Conservation (phyloP, 2,113 vertebrate genomes). For the Hippocampus guttulatus region DNA sequence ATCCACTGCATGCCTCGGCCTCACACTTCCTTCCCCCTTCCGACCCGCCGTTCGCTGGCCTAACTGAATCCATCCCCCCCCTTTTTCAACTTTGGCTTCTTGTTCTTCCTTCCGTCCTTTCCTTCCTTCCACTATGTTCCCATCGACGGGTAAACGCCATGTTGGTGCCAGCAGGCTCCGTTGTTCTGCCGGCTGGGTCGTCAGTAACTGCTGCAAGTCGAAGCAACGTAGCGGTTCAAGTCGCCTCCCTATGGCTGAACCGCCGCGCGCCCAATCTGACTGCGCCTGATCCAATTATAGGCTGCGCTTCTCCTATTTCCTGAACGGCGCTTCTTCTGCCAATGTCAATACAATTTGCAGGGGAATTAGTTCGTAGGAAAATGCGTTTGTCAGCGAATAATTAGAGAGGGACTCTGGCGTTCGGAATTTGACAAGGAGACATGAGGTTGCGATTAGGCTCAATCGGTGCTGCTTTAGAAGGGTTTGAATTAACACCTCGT, state of each 20-base stretch:
- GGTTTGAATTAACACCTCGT: conserved; percentile 24
- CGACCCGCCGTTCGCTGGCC: conserved; percentile 1
- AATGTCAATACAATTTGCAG: conserved; percentile 60
- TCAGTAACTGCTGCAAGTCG: conserved; percentile 18
- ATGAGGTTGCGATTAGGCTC: conserved; percentile 37
- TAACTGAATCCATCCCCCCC: neutral
- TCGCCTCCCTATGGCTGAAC: conserved; percentile 63
- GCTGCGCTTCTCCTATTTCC: conserved; percentile 46
- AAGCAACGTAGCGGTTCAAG: conserved; percentile 41
- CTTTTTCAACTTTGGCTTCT: neutral
- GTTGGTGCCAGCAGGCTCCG: conserved; percentile 31
- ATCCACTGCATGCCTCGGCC: conserved; percentile 30
- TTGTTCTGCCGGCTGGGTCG: neutral
- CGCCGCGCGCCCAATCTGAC: conserved; percentile 31
- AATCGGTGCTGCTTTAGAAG: conserved; percentile 12
- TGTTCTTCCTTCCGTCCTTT: neutral
- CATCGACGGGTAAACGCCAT: neutral
- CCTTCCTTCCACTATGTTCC: no score
- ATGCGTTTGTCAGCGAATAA: conserved; percentile 43
- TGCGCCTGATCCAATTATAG: conserved; percentile 45
- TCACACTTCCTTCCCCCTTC: neutral
- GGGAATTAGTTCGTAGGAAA: conserved; percentile 42
- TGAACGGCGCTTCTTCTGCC: conserved; percentile 41
- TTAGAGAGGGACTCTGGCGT: conserved; percentile 22
- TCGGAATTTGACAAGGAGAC: conserved; percentile 17